phyloP scores from a whole-genome alignment of 2,797 vertebrate genomes.

The Coendou prehensilis region DNA sequence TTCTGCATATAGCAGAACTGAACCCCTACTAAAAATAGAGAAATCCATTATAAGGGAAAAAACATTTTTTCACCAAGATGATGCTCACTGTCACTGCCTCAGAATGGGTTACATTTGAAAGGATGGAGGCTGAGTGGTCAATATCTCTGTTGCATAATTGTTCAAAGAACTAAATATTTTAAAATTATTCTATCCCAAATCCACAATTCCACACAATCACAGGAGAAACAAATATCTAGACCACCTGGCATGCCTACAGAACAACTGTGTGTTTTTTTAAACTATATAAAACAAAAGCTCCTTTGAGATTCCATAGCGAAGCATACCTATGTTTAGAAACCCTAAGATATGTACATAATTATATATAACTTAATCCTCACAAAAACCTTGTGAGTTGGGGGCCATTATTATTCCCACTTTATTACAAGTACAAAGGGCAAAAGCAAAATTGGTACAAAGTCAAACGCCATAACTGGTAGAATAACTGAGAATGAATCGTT shows the following conservation, averaged over 20 bases:
- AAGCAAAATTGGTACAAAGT: neutral
- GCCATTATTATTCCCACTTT: neutral
- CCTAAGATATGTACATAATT: neutral
- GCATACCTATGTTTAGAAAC: neutral
- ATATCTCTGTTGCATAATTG: neutral
- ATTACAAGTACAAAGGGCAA: neutral
- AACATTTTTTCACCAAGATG: neutral
- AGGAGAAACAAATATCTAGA: constrained; percentile 19
- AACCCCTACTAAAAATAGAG: neutral
- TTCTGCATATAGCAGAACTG: constrained; percentile 35
- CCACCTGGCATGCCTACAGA: neutral
- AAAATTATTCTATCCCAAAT: neutral
- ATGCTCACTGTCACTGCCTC: neutral
- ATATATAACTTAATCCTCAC: neutral
- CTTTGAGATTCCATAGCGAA: neutral
- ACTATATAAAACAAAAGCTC: constrained; percentile 20
- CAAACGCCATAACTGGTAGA: neutral
- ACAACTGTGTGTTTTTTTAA: neutral
- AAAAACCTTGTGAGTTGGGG: neutral
- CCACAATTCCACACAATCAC: neutral
- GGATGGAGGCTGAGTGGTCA: neutral
- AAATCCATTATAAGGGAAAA: neutral
- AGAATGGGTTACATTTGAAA: neutral
- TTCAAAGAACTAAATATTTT: neutral
- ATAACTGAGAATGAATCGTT: neutral